Conservation (phyloP, 2,888 invertebrate genomes). For the Plebejus anna region DNA sequence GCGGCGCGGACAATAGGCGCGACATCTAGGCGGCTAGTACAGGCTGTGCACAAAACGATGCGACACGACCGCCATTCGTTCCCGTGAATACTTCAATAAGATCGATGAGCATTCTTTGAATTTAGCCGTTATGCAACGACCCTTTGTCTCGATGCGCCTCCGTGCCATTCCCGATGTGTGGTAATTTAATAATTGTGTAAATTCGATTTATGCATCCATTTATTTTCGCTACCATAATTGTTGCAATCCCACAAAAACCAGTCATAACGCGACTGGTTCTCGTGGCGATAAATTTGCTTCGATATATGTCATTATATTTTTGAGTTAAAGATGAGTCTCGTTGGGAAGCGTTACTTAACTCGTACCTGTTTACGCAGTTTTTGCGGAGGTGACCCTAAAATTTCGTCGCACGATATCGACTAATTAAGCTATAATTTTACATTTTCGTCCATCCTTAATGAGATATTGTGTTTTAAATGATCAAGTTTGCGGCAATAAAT, state of each 20-base stretch:
- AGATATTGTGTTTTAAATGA: conserved; percentile 8
- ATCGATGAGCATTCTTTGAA: conserved; percentile 33
- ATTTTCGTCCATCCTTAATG: not conserved
- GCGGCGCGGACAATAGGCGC: conserved; percentile 72
- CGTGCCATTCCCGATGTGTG: not conserved
- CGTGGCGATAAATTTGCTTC: conserved; percentile 20
- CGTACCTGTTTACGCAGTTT: not conserved
- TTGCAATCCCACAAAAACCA: conserved; percentile 25
- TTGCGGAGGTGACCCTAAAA: conserved; percentile 1
- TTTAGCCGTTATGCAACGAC: not conserved
- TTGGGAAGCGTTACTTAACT: conserved; percentile 13
- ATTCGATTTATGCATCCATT: conserved; percentile 28
- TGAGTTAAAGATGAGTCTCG: conserved; percentile 22
- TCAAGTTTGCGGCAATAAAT: not conserved
- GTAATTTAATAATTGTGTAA: conserved; percentile 27
- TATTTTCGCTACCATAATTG: conserved; percentile 8
- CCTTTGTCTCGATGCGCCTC: conserved; percentile 19
- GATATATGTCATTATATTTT: conserved; percentile 27
- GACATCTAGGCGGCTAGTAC: conserved; percentile 78
- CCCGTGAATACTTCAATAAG: conserved; percentile 24
- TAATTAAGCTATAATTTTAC: conserved; percentile 12
- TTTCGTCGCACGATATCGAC: conserved; percentile 2
- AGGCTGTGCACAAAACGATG: conserved; percentile 56
- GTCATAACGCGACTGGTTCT: conserved; percentile 24
- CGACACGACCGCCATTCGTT: conserved; percentile 16